These are phyloP conservation scores for Acridotheres tristis DNA, from an alignment of 2,797 vertebrate species.

Conservation along the genomic window DNA sequence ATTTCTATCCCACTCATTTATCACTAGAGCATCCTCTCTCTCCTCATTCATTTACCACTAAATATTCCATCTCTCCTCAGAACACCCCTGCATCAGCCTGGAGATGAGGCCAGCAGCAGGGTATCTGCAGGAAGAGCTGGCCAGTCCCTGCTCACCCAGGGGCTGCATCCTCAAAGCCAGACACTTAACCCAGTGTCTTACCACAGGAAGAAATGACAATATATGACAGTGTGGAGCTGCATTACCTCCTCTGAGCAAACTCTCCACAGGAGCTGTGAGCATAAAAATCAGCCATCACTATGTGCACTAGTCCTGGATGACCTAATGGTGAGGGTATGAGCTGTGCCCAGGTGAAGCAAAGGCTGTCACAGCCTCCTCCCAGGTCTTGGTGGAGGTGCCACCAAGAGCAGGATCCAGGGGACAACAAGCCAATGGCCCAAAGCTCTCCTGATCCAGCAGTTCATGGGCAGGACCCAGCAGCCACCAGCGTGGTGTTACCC, in stretches of 20 bases:
- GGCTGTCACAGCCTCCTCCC: background rate
- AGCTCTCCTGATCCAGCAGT: fast-evolving
- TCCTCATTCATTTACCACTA: background rate
- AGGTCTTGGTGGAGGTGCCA: background rate
- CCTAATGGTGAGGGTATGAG: background rate
- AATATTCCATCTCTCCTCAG: background rate
- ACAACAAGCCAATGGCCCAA: background rate
- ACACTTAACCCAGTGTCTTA: background rate
- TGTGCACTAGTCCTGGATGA: background rate
- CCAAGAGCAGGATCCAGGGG: background rate
- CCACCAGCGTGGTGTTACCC: fast-evolving
- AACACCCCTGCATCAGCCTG: fast-evolving
- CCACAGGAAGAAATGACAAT: background rate
- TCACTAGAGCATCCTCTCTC: background rate
- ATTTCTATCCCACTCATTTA: background rate
- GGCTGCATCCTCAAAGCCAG: fast-evolving
- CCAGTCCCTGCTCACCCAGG: background rate
- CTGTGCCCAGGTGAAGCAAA: background rate
- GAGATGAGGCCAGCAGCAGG: background rate
- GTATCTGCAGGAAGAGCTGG: background rate
- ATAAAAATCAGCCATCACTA: background rate
- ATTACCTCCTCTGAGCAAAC: background rate
- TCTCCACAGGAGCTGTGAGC: fast-evolving
- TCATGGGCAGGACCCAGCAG: fast-evolving
- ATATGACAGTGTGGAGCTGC: background rate